Evolutionary conservation across 2,888 invertebrate species (phyloP).

Genomic region (Cephus pulcher): DNA sequence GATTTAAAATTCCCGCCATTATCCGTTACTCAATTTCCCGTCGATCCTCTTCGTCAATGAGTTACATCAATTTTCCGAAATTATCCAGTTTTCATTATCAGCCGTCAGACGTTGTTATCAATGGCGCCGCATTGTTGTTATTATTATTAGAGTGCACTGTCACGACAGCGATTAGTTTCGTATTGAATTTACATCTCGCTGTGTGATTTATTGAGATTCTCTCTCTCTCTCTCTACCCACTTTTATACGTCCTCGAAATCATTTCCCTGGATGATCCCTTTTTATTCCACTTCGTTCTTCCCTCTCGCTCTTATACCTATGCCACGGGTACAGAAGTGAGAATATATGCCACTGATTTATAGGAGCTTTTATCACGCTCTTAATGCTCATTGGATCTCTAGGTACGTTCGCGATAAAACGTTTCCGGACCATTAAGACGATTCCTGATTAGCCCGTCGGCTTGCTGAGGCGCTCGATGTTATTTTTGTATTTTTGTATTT

Average conservation of each 20-base stretch:
- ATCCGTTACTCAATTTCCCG: too few relatives aligned
- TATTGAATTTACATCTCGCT: background rate
- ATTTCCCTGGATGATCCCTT: background rate
- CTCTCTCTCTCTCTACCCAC: background rate
- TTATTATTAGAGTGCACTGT: slow-evolving; percentile 47
- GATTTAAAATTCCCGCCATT: background rate
- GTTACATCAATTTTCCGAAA: background rate
- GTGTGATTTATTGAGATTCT: background rate
- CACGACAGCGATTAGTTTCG: slow-evolving; percentile 2
- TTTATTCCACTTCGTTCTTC: background rate
- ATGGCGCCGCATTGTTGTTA: slow-evolving; percentile 34
- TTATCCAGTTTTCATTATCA: background rate
- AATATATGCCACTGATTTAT: background rate
- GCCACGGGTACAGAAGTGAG: background rate
- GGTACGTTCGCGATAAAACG: background rate
- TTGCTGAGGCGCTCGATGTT: background rate
- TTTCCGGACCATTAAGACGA: background rate
- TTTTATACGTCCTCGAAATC: background rate
- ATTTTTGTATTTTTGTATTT: background rate
- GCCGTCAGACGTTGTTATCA: background rate
- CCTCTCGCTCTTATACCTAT: background rate
- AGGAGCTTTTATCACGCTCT: background rate
- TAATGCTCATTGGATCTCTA: background rate
- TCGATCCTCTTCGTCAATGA: background rate
- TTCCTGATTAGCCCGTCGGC: background rate